Percentiles rank a stretch among this genome's conserved stretches.
Conservation (phyloP, 2,888 invertebrate species). For the Tipula confusa region DNA sequence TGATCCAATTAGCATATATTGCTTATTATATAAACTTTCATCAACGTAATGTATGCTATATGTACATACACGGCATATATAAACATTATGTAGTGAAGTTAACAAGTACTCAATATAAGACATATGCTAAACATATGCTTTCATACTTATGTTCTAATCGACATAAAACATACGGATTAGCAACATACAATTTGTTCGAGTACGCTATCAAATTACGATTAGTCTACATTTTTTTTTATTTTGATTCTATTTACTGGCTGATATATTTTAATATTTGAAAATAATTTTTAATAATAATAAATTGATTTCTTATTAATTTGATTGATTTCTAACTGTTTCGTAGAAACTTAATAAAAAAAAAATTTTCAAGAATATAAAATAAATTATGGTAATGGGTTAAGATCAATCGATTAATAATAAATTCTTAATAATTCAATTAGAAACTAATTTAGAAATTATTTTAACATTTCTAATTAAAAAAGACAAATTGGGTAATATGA, state of each 20-base stretch:
- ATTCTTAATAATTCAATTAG: constrained; percentile 20
- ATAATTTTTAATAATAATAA: neutral
- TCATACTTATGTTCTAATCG: neutral
- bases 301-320: constrained; percentile 20
- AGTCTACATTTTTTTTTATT: too few species aligned
- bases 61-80: neutral
- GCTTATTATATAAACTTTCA: too few species aligned
- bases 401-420: neutral
- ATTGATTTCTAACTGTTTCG: neutral
- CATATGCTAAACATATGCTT: neutral
- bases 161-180: neutral
- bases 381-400: neutral
- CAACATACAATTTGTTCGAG: neutral
- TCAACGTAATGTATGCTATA: too few species aligned
- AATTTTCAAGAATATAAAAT: neutral
- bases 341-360: neutral
- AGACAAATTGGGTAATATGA: neutral
- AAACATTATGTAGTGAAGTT: neutral
- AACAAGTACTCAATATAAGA: neutral
- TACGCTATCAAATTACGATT: neutral
- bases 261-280: neutral
- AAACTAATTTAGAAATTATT: neutral
- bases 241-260: neutral
- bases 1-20: neutral
- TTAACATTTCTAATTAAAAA: constrained; percentile 7